Base-by-base conservation (phyloP, 2,888 invertebrate genomes). In the Pemphredon lugubris region DNA sequence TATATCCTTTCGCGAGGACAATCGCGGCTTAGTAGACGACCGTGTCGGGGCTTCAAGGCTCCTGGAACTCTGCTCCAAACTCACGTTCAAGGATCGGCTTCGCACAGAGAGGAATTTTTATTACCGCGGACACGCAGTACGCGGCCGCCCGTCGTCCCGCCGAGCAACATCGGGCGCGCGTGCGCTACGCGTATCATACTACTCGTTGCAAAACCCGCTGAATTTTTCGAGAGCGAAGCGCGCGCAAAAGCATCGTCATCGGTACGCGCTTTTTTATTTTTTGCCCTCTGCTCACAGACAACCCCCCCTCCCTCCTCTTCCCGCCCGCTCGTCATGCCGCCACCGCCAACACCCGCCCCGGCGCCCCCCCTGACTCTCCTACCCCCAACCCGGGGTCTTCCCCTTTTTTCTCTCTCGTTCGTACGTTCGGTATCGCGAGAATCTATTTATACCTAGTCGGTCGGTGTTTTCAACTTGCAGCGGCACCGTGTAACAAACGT, bases 51-150 rank as follows among this genome's bases (percentile, higher is more conserved):
- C 45, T 37, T 65, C 71, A 71, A 63, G 54, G 61, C 68, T 64
- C 76, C 65, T 61, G 54, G 67, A 69, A 68, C 71, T 60, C 70
- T 61, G 59, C 59, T 61, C 81, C 72, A 70, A 72, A 67, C 72
- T 70, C 74, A 79, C 81, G 77, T 84, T 83, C 83, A 82, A 84
- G 83, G 83, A 82, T 81, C 78, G 74, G 73, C 74, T 21, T 13
- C 80, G 77, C 75, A 79, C 75, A 80, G 75, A 73, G 74, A 75
- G 55, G 69, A 81, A 82, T 77, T 81, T 79, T 81, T 73, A 75
- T 74, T 70, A 58, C 63, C 40, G 30, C 75, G 34, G 57, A 48
- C 53, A 44, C 51, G 64, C 34, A 44, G 59, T 45, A 37, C 23
- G 14, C 57, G 61, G 42, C 42, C 47, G 51, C 51, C 47, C 47